Percentiles rank a stretch among this genome's conserved stretches.
Evolutionary conservation across 2,888 invertebrate species (phyloP).

Genomic region (Nomada ruficornis): DNA sequence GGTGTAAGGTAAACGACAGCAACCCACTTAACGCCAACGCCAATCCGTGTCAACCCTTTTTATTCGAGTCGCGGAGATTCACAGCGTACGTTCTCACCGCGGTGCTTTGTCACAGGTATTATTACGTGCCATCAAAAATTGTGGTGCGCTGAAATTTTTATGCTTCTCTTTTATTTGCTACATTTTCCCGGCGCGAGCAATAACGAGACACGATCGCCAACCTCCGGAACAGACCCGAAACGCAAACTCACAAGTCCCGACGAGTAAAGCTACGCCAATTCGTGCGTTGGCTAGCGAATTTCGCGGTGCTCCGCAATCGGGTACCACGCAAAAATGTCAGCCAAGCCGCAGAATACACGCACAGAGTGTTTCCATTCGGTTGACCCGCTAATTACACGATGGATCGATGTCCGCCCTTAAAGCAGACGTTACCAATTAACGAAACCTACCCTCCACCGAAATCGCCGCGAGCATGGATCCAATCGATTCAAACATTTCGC

Average conservation of each 20-base stretch:
- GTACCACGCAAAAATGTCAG: slow-evolving; percentile 46
- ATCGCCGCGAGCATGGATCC: too few species aligned
- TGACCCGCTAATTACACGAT: slow-evolving; percentile 62
- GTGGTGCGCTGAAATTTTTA: too few species aligned
- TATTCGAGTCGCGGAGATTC: slow-evolving; percentile 20
- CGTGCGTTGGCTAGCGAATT: slow-evolving; percentile 36
- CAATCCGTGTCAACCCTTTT: slow-evolving; percentile 20
- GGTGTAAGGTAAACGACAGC: background rate
- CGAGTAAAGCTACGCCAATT: slow-evolving; percentile 29
- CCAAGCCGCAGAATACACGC: slow-evolving; percentile 45
- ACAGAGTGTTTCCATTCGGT: slow-evolving; percentile 68
- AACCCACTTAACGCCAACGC: background rate
- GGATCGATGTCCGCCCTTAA: slow-evolving; percentile 62
- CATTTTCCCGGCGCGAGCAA: too few species aligned
- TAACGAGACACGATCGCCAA: too few species aligned
- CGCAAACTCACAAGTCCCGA: background rate
- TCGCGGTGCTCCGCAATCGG: slow-evolving; percentile 11
- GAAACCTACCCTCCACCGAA: too few species aligned
- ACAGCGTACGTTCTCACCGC: background rate
- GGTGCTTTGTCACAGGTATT: background rate
- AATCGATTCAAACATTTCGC: background rate
- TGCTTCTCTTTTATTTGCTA: background rate
- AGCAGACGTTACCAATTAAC: slow-evolving; percentile 39
- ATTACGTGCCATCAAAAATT: background rate
- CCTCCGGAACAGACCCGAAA: background rate